These are phyloP conservation scores for Stercorarius parasiticus DNA, from an alignment of 2,113 vertebrate species.

Conservation along the genomic window DNA sequence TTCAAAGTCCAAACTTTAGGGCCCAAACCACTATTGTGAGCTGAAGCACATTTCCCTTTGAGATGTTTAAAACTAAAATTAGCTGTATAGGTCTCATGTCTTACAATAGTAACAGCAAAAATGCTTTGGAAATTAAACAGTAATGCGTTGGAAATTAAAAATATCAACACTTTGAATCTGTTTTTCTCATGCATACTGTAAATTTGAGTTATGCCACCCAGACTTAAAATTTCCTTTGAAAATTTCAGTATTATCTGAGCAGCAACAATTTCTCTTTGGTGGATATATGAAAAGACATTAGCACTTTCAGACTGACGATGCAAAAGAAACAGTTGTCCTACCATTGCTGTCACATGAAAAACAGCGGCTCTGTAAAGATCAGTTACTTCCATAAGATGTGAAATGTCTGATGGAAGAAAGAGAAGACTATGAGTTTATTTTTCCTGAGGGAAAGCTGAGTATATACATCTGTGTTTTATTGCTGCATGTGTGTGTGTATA, in stretches of 20 bases:
- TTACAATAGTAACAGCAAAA: background rate
- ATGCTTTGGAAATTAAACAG: background rate
- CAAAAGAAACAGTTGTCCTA: background rate
- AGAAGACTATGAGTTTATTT: background rate
- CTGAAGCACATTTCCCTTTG: background rate
- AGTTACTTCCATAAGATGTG: background rate
- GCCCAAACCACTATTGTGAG: background rate
- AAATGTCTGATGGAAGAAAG: background rate
- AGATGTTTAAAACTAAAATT: background rate
- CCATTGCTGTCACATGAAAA: background rate
- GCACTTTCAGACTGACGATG: background rate
- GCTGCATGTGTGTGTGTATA: background rate
- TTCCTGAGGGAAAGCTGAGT: background rate
- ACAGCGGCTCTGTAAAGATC: background rate
- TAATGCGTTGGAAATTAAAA: background rate
- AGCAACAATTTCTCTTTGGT: background rate
- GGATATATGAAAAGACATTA: background rate
- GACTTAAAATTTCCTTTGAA: background rate
- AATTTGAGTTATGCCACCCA: background rate
- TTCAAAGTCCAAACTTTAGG: background rate
- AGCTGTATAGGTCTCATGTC: background rate
- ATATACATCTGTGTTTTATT: background rate
- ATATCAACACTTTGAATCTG: background rate
- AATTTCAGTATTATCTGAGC: background rate
- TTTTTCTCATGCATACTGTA: background rate